A percentile compares a stretch with the other conserved stretches of the same genome.
Evolutionary conservation across 1,140 invertebrate species (phyloP).

Genomic region (Drosophila funebris): DNA sequence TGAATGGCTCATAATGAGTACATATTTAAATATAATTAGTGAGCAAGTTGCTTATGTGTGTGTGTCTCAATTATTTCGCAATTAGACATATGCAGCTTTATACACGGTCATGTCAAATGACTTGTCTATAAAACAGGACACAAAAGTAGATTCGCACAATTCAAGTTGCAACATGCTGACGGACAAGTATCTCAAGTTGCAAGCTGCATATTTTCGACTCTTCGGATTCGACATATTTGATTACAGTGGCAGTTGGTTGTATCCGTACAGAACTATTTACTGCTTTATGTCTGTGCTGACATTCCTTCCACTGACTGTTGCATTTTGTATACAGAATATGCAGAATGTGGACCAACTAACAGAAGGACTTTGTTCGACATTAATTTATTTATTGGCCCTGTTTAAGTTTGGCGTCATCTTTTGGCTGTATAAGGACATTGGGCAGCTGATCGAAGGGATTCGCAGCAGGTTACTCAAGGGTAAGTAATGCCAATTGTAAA

Average conservation of each 20-base stretch:
- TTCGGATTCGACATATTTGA: slow-evolving; percentile 41
- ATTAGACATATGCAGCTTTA: slow-evolving; percentile 21
- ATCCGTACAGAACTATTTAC: slow-evolving; percentile 15
- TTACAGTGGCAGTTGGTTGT: neutral
- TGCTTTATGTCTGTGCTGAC: slow-evolving; percentile 32
- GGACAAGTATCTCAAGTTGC: slow-evolving; percentile 46
- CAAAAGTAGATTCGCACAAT: neutral
- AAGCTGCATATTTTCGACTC: slow-evolving; percentile 37
- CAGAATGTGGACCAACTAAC: too few species aligned
- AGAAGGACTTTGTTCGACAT: too few species aligned
- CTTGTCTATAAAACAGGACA: slow-evolving; percentile 1
- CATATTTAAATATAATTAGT: slow-evolving; percentile 26
- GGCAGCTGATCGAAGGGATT: slow-evolving; percentile 13
- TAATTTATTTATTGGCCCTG: slow-evolving; percentile 27
- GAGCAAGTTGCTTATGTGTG: neutral
- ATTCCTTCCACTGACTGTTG: slow-evolving; percentile 45
- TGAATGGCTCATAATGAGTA: too few species aligned
- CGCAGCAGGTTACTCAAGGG: neutral
- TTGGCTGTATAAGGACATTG: slow-evolving; percentile 10
- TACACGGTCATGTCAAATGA: too few species aligned
- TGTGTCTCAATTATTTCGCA: slow-evolving; percentile 24
- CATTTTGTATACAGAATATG: slow-evolving; percentile 47
- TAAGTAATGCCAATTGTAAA: slow-evolving; percentile 3
- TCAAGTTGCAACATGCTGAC: slow-evolving; percentile 46
- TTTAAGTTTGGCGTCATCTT: slow-evolving; percentile 46